Conservation (phyloP, 2,113 vertebrate species). For the Clarias gariepinus region DNA sequence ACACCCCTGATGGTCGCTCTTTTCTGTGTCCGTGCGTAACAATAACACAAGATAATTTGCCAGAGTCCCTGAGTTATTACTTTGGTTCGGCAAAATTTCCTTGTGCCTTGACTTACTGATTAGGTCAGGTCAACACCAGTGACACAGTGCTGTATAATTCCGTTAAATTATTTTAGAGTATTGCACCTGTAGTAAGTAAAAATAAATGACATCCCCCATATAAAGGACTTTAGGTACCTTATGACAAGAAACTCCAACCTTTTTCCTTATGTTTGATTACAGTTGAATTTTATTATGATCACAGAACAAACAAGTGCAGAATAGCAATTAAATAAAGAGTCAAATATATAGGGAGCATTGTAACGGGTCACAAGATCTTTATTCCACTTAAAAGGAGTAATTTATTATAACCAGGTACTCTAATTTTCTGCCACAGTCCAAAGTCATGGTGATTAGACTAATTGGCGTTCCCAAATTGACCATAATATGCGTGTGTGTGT, state of each 20-base stretch:
- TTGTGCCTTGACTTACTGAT: neutral
- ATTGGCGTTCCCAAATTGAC: no score
- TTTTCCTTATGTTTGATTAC: neutral
- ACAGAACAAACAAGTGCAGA: neutral
- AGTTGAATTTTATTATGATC: neutral
- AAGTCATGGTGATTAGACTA: no score
- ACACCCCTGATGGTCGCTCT: neutral
- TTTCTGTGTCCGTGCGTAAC: neutral
- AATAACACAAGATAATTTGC: slow-evolving; percentile 27
- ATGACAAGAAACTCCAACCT: neutral
- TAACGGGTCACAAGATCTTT: neutral
- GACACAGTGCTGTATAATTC: neutral
- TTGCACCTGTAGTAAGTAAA: neutral
- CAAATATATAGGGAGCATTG: neutral
- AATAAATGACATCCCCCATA: neutral
- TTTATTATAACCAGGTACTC: neutral
- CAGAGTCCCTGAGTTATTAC: neutral
- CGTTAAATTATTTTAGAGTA: neutral
- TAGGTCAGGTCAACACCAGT: neutral
- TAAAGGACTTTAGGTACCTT: neutral
- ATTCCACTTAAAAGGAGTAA: neutral
- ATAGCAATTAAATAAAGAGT: neutral
- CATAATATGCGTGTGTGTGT: no score
- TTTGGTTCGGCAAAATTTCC: neutral
- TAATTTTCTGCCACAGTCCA: no score